Percentiles rank a stretch among this genome's conserved stretches.
Evolutionary conservation across 2,113 vertebrate genomes (phyloP).

Genomic region (Odocoileus hemionus): DNA sequence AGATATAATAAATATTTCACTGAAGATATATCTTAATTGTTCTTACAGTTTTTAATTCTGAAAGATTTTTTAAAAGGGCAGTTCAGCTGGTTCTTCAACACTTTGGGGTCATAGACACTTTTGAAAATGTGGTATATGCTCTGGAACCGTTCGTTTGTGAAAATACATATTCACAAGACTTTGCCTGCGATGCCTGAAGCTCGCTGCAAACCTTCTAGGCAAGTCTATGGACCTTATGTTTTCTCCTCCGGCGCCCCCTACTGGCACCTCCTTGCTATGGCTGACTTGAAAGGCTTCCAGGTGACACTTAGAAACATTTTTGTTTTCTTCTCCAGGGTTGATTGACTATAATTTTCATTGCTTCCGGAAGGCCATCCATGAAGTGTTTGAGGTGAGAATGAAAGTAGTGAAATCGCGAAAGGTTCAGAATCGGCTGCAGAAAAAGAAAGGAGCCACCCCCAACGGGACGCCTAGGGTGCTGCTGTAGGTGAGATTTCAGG

Average conservation of each 20-base stretch:
- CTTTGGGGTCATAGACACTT: not conserved
- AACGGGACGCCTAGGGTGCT: slow-evolving; percentile 84
- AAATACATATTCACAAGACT: not conserved
- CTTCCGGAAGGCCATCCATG: slow-evolving; percentile 96
- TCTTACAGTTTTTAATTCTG: slow-evolving; percentile 21
- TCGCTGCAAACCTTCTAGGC: not conserved
- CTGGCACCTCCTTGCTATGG: not conserved
- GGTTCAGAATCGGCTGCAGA: slow-evolving; percentile 87
- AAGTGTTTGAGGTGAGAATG: slow-evolving; percentile 94
- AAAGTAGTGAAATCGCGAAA: slow-evolving; percentile 91
- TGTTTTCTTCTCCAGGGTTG: slow-evolving; percentile 82
- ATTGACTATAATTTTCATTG: slow-evolving; percentile 99
- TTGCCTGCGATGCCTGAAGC: not conserved
- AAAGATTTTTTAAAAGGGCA: not conserved
- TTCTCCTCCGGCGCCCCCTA: not conserved
- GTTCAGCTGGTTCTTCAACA: not conserved
- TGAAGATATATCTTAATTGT: not conserved
- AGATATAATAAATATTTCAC: not conserved
- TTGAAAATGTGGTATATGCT: not conserved
- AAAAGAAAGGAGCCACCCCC: slow-evolving; percentile 83
- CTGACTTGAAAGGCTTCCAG: not conserved
- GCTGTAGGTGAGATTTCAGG: slow-evolving; percentile 68
- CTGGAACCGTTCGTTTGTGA: not conserved
- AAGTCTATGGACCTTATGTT: not conserved
- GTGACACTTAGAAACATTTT: not conserved